A percentile compares a stretch with the other conserved stretches of the same genome.
phyloP scores from a whole-genome alignment of 2,888 invertebrate species.

The Catocala nupta region DNA sequence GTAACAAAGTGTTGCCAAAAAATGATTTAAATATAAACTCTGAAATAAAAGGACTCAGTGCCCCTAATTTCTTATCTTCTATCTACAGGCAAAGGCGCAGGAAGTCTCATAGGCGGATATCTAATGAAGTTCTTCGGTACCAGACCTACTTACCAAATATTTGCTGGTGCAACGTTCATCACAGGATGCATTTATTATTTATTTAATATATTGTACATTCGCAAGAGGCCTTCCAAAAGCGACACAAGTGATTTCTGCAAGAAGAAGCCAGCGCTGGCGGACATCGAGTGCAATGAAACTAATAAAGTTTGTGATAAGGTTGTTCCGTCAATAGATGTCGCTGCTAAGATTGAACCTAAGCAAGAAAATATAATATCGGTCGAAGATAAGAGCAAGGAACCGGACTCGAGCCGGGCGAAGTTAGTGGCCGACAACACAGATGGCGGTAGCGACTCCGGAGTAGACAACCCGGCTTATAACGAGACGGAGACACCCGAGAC shows the following conservation, averaged over 20 bases:
- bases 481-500: slow-evolving; percentile 68
- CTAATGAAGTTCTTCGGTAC: slow-evolving; percentile 91
- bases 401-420: slow-evolving; percentile 54
- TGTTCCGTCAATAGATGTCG: slow-evolving; percentile 65
- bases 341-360: slow-evolving; percentile 57
- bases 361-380: slow-evolving; percentile 34
- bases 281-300: slow-evolving; percentile 71
- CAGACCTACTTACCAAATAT: slow-evolving; percentile 91
- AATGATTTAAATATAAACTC: too few species aligned
- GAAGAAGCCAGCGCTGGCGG: slow-evolving; percentile 78
- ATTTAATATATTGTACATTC: slow-evolving; percentile 90
- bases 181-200: slow-evolving; percentile 90
- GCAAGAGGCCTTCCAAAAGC: slow-evolving; percentile 79
- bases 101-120: slow-evolving; percentile 92
- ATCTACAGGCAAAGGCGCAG: slow-evolving; percentile 90
- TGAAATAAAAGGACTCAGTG: too few species aligned
- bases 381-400: slow-evolving; percentile 45
- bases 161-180: slow-evolving; percentile 88
- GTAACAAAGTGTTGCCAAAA: too few species aligned
- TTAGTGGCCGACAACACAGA: slow-evolving; percentile 71
- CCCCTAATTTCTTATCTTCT: slow-evolving; percentile 1
- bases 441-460: slow-evolving; percentile 82
- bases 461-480: slow-evolving; percentile 79
- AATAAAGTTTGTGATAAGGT: slow-evolving; percentile 60
- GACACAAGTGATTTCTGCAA: slow-evolving; percentile 88